Evolutionary conservation across 1,140 invertebrate genomes (phyloP), one percentile per base, ranked within the genome.

Genomic region (Liolophura sinensis): DNA sequence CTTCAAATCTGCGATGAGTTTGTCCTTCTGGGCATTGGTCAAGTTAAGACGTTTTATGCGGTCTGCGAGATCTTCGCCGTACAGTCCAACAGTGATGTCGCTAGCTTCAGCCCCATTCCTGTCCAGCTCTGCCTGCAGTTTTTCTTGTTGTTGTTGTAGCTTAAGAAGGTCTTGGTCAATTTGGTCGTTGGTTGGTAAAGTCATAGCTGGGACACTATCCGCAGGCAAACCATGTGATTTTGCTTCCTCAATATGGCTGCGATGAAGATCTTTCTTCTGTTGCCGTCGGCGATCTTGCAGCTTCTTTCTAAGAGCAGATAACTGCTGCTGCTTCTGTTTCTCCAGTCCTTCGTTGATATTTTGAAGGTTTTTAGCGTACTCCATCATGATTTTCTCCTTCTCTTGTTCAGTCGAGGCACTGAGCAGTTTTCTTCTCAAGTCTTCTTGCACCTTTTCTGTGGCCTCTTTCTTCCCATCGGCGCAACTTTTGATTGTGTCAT

Each of bases 321-420:
- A 64, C 68, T 81, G 75, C 49, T 78, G 62, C 31, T 74, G 73
- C 60, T 82, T 82, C 69, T 79, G 74, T 64, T 77, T 79, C 71
- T 81, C 81, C 51, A 82, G 74, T 15, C 71, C 71, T 59, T 78
- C 78, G 46, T 74, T 73, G 18, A 80, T 64, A 57, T 79, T 78
- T 64, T 75, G 74, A 57, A 79, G 70, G 51, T 79, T 79, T 25
- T 61, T 72, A 15, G 76, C 75, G 67, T 80, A 79, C n/a, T 81
- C 77, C 49, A 74, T 31, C 71, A 82, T 74, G 47, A 82, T 63
- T 56, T 70, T 74, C 51, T 82, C 79, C 51, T 67, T 71, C 50
- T 81, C 81, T 27, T 73, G 62, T 40, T 80, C 79, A 59, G 68
- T 72, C 25, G 75, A 75, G 6, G 71, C 72, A 46, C 72, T 71